A percentile compares a stretch with the other conserved stretches of the same genome.
These are phyloP conservation scores for Drosophila nasuta DNA, from an alignment of 1,140 invertebrate species.

Conservation along the genomic window DNA sequence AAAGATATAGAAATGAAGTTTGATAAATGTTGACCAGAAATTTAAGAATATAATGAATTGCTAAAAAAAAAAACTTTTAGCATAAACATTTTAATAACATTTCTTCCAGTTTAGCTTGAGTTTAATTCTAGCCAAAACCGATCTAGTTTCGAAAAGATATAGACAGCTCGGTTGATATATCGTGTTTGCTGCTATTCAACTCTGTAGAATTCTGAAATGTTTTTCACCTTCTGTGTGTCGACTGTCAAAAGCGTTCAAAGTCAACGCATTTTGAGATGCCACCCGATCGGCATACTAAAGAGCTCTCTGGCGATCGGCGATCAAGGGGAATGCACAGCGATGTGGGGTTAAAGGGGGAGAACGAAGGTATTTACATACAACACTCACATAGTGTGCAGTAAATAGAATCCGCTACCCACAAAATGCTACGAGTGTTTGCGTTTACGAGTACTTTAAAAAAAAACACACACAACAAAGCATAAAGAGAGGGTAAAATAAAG, in stretches of 20 bases:
- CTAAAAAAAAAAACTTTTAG: no score
- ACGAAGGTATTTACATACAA: slow-evolving; percentile 1
- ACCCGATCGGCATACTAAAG: slow-evolving; percentile 49
- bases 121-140: no score
- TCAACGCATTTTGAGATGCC: slow-evolving; percentile 49
- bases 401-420: slow-evolving; percentile 70
- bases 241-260: slow-evolving; percentile 53
- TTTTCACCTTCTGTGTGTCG: slow-evolving; percentile 6
- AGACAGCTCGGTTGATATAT: slow-evolving; percentile 1
- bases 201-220: slow-evolving; percentile 28
- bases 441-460: slow-evolving; percentile 19
- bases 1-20: neutral
- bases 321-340: slow-evolving; percentile 3
- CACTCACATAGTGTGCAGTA: slow-evolving; percentile 57
- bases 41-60: no score
- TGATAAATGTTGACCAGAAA: no score
- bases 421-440: slow-evolving; percentile 16
- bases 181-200: slow-evolving; percentile 15
- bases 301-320: slow-evolving; percentile 2
- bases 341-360: neutral
- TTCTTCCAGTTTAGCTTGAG: no score
- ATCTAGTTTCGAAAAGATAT: neutral
- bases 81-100: no score
- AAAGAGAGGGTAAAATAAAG: neutral
- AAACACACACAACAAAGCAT: neutral